phyloP scores from a whole-genome alignment of 1,140 invertebrate genomes.

The Aphaenogaster rudis region DNA sequence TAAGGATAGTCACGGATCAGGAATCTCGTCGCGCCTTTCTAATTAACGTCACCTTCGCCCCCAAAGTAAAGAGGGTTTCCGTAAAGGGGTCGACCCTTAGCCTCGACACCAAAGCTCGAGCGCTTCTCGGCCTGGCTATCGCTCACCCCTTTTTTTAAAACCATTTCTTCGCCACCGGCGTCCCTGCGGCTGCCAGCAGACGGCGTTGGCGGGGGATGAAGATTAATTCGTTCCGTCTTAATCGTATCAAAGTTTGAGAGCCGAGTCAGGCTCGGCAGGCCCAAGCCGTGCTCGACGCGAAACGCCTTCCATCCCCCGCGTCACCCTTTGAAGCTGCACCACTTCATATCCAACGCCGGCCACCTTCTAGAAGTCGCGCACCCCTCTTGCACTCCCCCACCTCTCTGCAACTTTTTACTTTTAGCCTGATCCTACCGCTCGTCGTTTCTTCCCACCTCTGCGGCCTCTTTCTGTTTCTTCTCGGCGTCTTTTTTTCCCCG shows the following conservation, averaged over 20 bases:
- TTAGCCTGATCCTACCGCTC: slow-evolving; percentile 66
- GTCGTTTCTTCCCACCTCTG: slow-evolving; percentile 54
- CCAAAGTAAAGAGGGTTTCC: slow-evolving; percentile 73
- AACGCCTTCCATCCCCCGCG: slow-evolving; percentile 46
- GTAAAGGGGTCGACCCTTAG: slow-evolving; percentile 72
- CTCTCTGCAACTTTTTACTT: slow-evolving; percentile 82
- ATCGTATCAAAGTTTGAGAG: slow-evolving; percentile 87
- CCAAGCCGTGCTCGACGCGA: slow-evolving; percentile 77
- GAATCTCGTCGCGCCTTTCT: slow-evolving; percentile 76
- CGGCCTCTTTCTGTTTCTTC: slow-evolving; percentile 60
- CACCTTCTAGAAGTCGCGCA: slow-evolving; percentile 67
- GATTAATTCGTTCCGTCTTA: slow-evolving; percentile 88
- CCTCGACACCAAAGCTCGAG: slow-evolving; percentile 69
- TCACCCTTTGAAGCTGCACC: slow-evolving; percentile 66
- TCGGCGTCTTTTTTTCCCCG: slow-evolving; percentile 31
- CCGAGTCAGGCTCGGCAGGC: slow-evolving; percentile 80
- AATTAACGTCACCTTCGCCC: slow-evolving; percentile 80
- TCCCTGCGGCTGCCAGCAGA: slow-evolving; percentile 79
- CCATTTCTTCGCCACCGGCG: slow-evolving; percentile 76
- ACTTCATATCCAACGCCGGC: slow-evolving; percentile 54
- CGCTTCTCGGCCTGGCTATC: slow-evolving; percentile 78
- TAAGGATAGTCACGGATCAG: slow-evolving; percentile 68
- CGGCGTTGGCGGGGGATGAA: slow-evolving; percentile 84
- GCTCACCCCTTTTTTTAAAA: slow-evolving; percentile 77
- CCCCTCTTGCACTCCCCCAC: slow-evolving; percentile 31